A percentile compares a stretch with the other conserved stretches of the same genome.
phyloP scores from a whole-genome alignment of 2,888 invertebrate genomes.

The Barypeithes pellucidus region DNA sequence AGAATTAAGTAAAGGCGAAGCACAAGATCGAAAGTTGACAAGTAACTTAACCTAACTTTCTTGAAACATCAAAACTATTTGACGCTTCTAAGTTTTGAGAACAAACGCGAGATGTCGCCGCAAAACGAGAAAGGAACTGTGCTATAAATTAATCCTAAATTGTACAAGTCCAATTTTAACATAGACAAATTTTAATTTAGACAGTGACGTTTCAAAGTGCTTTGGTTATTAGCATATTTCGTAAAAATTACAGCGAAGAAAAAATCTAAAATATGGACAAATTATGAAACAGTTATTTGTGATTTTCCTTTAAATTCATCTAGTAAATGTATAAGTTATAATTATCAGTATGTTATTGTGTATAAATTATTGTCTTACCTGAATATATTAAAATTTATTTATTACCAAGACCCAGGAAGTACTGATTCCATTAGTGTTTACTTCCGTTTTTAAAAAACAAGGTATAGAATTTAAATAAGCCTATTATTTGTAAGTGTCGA shows the following conservation, averaged over 20 bases:
- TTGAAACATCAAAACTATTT: too few relatives aligned
- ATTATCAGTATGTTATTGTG: constrained; percentile 3
- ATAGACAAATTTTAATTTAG: too few relatives aligned
- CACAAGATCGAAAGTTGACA: too few relatives aligned
- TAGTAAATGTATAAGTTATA: constrained; percentile 8
- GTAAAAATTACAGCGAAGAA: background rate
- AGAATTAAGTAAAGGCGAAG: background rate
- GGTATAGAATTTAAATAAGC: background rate
- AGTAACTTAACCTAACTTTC: too few relatives aligned
- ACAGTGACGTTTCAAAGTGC: constrained; percentile 14
- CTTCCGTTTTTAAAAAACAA: constrained; percentile 11
- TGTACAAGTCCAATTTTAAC: background rate
- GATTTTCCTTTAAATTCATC: constrained; percentile 11
- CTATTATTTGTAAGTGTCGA: background rate
- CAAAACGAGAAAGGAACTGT: background rate
- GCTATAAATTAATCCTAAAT: background rate
- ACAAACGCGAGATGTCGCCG: background rate
- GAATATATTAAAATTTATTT: constrained; percentile 4
- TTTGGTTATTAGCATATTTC: background rate
- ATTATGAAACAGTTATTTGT: constrained; percentile 12
- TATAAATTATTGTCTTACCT: background rate
- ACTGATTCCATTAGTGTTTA: background rate
- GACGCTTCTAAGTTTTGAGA: too few relatives aligned
- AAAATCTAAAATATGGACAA: constrained; percentile 16
- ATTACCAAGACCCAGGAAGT: constrained; percentile 6